These are phyloP conservation scores for Willowsia nigromaculata DNA, from an alignment of 2,888 invertebrate species.

Conservation along the genomic window DNA sequence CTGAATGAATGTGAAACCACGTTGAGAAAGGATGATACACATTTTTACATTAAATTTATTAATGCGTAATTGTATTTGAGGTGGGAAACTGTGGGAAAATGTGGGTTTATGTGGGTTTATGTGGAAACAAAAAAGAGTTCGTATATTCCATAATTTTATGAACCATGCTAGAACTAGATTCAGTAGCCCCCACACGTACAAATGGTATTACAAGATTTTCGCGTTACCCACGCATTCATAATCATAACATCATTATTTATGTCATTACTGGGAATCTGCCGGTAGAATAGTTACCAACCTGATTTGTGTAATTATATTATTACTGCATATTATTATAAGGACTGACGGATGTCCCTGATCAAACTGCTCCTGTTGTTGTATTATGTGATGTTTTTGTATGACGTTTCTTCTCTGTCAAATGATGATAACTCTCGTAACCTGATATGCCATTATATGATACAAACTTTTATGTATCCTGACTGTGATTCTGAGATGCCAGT, in stretches of 20 bases:
- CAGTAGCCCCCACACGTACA: too few relatives aligned
- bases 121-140: too few relatives aligned
- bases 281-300: background rate
- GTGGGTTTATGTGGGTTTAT: too few relatives aligned
- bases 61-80: too few relatives aligned
- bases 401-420: background rate
- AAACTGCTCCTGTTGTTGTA: background rate
- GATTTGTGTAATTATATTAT: background rate
- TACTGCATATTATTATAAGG: background rate
- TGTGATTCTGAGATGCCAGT: constrained; percentile 55
- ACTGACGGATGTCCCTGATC: background rate
- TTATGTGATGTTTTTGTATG: background rate
- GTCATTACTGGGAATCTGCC: background rate
- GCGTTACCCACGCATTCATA: too few relatives aligned
- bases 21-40: too few relatives aligned
- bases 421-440: background rate
- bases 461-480: background rate
- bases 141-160: too few relatives aligned
- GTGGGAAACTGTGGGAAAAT: too few relatives aligned
- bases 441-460: background rate
- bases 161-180: too few relatives aligned
- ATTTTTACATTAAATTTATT: too few relatives aligned
- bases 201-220: too few relatives aligned
- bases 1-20: too few relatives aligned
- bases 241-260: background rate